These are phyloP conservation scores for Tuberolachnus salignus DNA, from an alignment of 2,888 invertebrate genomes.

Conservation along the genomic window DNA sequence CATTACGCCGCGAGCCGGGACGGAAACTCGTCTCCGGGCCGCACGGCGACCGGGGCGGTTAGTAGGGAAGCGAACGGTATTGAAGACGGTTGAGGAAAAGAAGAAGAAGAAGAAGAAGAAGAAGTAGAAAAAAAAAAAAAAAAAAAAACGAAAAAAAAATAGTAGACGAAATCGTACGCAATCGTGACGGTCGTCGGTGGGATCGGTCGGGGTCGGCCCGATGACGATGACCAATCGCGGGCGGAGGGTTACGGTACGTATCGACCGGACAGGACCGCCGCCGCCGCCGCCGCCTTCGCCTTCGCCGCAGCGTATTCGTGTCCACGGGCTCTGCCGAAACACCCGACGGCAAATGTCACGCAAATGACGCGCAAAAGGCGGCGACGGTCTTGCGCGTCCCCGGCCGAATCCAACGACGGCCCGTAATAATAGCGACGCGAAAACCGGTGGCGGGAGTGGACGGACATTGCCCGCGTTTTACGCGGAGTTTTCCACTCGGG, in stretches of 20 bases:
- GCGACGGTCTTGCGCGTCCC: neutral
- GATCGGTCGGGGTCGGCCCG: conserved; percentile 9
- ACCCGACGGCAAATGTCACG: too few relatives aligned
- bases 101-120: too few relatives aligned
- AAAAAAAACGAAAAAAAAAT: conserved; percentile 9
- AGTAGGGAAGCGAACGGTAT: too few relatives aligned
- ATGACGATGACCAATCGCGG: conserved; percentile 6
- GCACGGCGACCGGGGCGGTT: too few relatives aligned
- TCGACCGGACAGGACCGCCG: conserved; percentile 16
- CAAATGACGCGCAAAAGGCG: neutral
- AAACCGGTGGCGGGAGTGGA: too few relatives aligned
- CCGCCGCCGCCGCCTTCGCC: neutral
- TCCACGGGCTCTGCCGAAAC: neutral
- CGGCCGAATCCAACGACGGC: neutral
- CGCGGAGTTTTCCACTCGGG: too few relatives aligned
- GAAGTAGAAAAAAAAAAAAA: conserved; percentile 7
- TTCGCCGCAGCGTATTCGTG: neutral
- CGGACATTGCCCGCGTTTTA: too few relatives aligned
- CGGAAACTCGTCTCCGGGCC: neutral
- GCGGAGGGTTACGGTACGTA: neutral
- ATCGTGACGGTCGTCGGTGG: neutral
- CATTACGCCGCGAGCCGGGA: too few relatives aligned
- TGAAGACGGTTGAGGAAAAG: too few relatives aligned
- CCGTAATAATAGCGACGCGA: too few relatives aligned
- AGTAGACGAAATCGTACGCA: neutral